These are phyloP conservation scores for Meda fulgida DNA, from an alignment of 2,797 vertebrate genomes.

Conservation along the genomic window DNA sequence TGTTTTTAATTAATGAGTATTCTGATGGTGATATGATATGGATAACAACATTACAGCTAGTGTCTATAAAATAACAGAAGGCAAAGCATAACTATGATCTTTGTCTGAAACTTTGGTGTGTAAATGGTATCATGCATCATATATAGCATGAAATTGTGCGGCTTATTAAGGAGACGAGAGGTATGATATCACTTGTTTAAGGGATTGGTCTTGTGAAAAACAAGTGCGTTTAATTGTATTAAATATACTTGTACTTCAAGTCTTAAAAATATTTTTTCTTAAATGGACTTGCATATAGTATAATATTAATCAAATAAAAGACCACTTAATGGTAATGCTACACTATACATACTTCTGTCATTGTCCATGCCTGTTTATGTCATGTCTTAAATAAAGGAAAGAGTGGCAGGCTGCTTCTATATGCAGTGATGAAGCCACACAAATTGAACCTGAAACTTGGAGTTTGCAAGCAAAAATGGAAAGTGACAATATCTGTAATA, in stretches of 20 bases:
- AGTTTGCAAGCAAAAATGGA: too few species aligned
- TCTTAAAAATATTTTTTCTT: background rate
- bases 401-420: background rate
- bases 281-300: background rate
- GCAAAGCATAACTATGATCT: background rate
- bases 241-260: background rate
- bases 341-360: background rate
- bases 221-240: background rate
- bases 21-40: conserved; percentile 43
- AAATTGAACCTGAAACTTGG: too few species aligned
- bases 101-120: background rate
- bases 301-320: background rate
- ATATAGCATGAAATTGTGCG: background rate
- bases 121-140: background rate
- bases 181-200: background rate
- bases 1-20: conserved; percentile 58
- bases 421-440: background rate
- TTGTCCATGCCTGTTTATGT: background rate
- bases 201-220: background rate
- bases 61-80: conserved; percentile 1
- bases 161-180: background rate
- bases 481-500: background rate
- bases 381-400: background rate
- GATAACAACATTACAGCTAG: conserved; percentile 45
- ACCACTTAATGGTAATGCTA: background rate